These are phyloP conservation scores for Argyra leucocephala DNA, from an alignment of 2,888 invertebrate species.

Conservation along the genomic window DNA sequence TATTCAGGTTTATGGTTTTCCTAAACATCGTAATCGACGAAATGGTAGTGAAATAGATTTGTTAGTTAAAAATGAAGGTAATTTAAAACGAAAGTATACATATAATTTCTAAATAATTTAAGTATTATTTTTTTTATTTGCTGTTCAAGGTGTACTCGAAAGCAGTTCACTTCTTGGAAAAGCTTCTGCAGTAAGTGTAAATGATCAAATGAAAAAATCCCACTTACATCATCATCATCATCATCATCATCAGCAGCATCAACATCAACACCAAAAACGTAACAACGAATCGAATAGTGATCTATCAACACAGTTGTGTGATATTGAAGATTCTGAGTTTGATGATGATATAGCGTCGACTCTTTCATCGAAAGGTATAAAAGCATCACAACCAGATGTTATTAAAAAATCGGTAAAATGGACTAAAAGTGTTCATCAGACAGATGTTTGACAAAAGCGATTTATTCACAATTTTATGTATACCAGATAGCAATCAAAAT, in stretches of 20 bases:
- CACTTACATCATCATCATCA: neutral
- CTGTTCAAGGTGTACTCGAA: conserved; percentile 12
- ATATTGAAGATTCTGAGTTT: conserved; percentile 81
- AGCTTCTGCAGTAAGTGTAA: neutral
- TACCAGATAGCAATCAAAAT: neutral
- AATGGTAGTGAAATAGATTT: conserved; percentile 31
- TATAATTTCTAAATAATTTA: neutral
- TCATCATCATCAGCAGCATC: neutral
- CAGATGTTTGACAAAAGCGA: conserved; percentile 27
- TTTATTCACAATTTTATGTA: neutral
- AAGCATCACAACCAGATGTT: neutral
- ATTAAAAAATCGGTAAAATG: conserved; percentile 25
- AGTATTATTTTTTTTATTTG: neutral
- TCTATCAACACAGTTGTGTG: conserved; percentile 78
- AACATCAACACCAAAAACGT: conserved; percentile 15
- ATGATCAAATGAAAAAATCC: neutral
- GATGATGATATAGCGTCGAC: conserved; percentile 42
- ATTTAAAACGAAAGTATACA: conserved; percentile 10
- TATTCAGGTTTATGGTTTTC: conserved; percentile 47
- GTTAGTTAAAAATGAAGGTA: conserved; percentile 27
- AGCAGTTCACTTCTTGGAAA: conserved; percentile 15
- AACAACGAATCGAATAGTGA: conserved; percentile 70
- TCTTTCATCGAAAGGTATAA: conserved; percentile 13
- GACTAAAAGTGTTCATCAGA: conserved; percentile 29
- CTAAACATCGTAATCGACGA: conserved; percentile 40